Evolutionary conservation across 2,888 invertebrate genomes (phyloP).

Genomic region (Lasioglossum malachurum): DNA sequence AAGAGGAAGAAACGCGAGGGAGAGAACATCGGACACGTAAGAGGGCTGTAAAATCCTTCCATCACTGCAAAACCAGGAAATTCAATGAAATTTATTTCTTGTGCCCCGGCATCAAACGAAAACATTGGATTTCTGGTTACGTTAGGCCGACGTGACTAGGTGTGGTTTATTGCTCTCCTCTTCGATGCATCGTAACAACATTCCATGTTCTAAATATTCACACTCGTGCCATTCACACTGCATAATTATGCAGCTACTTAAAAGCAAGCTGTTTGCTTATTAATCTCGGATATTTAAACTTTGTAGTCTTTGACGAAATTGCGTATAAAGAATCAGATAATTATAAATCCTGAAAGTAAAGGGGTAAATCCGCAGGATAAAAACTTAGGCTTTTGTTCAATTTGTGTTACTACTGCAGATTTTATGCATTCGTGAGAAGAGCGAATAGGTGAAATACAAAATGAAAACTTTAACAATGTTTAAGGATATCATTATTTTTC

Average conservation of each 20-base stretch:
- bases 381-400: too few relatives aligned
- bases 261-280: background rate
- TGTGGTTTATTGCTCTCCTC: conserved; percentile 63
- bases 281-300: background rate
- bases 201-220: background rate
- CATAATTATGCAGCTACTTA: background rate
- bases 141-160: conserved; percentile 57
- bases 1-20: conserved; percentile 28
- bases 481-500: background rate
- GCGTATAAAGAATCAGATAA: too few relatives aligned
- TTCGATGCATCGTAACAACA: conserved; percentile 48
- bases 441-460: background rate
- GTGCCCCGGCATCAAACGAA: conserved; percentile 63
- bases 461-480: background rate
- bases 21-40: conserved; percentile 52
- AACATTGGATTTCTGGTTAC: conserved; percentile 72
- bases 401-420: too few relatives aligned
- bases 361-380: too few relatives aligned
- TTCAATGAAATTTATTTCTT: conserved; percentile 78
- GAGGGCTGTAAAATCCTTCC: conserved; percentile 77
- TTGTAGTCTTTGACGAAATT: too few relatives aligned
- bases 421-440: background rate
- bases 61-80: conserved; percentile 73
- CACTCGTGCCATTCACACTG: background rate
- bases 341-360: too few relatives aligned